Conservation (phyloP, 2,797 vertebrate genomes). For the Dermochelys coriacea region DNA sequence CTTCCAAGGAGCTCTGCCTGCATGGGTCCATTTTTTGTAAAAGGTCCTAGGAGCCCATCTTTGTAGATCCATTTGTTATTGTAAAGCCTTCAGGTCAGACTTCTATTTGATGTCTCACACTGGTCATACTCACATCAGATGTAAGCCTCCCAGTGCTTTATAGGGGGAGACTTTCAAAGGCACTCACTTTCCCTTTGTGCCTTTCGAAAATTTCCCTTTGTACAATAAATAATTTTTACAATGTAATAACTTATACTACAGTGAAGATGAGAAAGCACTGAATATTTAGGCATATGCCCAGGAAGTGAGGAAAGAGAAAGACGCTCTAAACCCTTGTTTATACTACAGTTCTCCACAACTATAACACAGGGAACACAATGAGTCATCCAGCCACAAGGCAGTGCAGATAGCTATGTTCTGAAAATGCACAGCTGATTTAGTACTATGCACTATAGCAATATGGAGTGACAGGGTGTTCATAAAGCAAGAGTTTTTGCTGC, state of each 20-base stretch:
- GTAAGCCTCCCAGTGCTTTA: not conserved
- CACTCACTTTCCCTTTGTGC: not conserved
- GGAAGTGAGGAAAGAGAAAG: not conserved
- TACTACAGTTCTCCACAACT: rapidly evolving
- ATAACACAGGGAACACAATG: not conserved
- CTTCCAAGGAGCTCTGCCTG: not conserved
- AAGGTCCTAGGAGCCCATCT: not conserved
- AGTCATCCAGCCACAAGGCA: not conserved
- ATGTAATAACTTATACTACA: not conserved
- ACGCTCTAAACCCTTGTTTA: rapidly evolving
- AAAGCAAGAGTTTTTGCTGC: not conserved
- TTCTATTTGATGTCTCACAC: not conserved
- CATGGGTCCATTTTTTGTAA: not conserved
- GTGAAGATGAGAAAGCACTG: not conserved
- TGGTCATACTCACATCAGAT: not conserved
- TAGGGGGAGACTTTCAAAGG: not conserved
- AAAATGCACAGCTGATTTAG: not conserved
- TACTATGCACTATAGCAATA: not conserved
- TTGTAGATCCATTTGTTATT: not conserved
- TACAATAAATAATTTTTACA: not conserved
- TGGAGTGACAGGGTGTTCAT: not conserved
- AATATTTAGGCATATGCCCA: not conserved
- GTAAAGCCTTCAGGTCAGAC: not conserved
- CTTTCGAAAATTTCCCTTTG: not conserved
- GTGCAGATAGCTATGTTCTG: rapidly evolving